phyloP scores from a whole-genome alignment of 2,113 vertebrate species.

The Nicator chloris region DNA sequence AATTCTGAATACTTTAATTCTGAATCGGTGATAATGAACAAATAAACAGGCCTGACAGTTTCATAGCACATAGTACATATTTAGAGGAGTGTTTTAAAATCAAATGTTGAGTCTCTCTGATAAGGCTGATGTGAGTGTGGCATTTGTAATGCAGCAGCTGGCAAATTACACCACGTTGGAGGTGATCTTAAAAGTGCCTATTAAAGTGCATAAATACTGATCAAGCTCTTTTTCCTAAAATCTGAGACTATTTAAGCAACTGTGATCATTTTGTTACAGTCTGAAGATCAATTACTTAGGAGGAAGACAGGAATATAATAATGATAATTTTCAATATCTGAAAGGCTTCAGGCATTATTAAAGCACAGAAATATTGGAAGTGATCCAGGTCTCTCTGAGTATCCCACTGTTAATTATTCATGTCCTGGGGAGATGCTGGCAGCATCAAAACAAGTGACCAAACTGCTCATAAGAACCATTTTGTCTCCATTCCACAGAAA shows the following conservation, averaged over 20 bases:
- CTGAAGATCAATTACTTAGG: neutral
- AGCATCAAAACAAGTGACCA: neutral
- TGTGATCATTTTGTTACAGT: neutral
- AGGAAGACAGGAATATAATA: neutral
- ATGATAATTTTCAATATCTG: neutral
- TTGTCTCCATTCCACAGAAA: neutral
- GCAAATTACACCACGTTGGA: neutral
- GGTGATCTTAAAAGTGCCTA: neutral
- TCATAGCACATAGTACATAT: neutral
- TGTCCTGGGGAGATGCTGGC: neutral
- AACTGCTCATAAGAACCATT: neutral
- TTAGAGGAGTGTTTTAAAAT: neutral
- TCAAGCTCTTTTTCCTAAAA: neutral
- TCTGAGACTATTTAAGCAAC: neutral
- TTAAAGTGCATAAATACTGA: neutral
- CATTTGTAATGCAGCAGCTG: neutral
- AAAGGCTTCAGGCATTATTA: neutral
- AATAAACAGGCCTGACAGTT: neutral
- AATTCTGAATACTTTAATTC: neutral
- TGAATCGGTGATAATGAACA: neutral
- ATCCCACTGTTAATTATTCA: neutral
- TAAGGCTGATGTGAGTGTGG: neutral
- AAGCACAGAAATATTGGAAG: neutral
- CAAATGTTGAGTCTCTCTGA: neutral
- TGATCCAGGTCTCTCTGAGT: neutral